These are phyloP conservation scores for Valencia hispanica DNA, from an alignment of 2,797 vertebrate species.

Conservation along the genomic window DNA sequence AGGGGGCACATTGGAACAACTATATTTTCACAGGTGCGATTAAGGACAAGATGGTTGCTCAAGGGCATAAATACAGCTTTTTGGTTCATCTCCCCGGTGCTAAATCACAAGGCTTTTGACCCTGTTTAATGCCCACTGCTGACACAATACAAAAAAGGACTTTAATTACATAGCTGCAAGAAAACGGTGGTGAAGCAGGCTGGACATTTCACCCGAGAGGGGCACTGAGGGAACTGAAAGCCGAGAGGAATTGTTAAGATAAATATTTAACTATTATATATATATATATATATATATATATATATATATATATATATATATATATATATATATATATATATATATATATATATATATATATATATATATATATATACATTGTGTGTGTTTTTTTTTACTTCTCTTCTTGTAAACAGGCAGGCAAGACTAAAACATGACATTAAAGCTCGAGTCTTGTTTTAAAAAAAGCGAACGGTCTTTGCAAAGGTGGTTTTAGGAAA, in stretches of 20 bases:
- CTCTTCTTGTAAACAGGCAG: constrained; percentile 11
- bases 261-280: no score
- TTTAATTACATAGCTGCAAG: constrained; percentile 74
- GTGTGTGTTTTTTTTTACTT: background rate
- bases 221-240: constrained; percentile 73
- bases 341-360: no score
- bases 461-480: background rate
- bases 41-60: constrained; percentile 73
- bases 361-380: no score
- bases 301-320: no score
- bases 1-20: constrained; percentile 55
- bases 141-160: constrained; percentile 63
- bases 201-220: constrained; percentile 68
- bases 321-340: no score
- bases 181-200: constrained; percentile 58
- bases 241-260: constrained; percentile 59
- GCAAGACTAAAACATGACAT: constrained; percentile 40
- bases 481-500: background rate
- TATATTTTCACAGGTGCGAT: constrained; percentile 72
- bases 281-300: no score
- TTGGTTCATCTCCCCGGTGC: constrained; percentile 62
- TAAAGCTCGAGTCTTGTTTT: constrained; percentile 38
- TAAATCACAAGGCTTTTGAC: constrained; percentile 72
- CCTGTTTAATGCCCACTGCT: constrained; percentile 59
- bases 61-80: constrained; percentile 71